These are phyloP conservation scores for Protonibea diacanthus DNA, from an alignment of 2,797 vertebrate species.

Conservation along the genomic window DNA sequence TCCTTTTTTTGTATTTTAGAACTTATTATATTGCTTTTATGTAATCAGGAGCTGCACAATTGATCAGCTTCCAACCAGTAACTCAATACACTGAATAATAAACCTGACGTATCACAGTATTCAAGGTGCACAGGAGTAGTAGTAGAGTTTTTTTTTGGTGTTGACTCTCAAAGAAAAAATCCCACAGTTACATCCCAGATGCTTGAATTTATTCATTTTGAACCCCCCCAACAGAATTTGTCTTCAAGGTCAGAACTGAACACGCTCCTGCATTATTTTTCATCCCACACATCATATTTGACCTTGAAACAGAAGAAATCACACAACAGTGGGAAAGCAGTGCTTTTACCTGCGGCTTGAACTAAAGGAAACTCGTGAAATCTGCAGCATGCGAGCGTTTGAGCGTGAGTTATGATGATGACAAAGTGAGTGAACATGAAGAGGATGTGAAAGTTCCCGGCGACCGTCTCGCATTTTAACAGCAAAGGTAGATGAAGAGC, in stretches of 20 bases:
- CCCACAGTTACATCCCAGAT: background rate
- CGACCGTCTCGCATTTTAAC: background rate
- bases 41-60: background rate
- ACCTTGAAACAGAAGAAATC: slow-evolving; percentile 1
- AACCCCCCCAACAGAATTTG: background rate
- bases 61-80: background rate
- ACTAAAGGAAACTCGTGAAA: background rate
- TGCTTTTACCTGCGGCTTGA: background rate
- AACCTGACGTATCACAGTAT: background rate
- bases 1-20: background rate
- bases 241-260: slow-evolving; percentile 36
- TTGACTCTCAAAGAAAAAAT: background rate
- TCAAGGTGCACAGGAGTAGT: background rate
- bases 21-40: background rate
- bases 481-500: background rate
- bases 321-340: background rate
- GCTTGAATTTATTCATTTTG: slow-evolving; percentile 3
- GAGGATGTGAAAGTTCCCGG: background rate
- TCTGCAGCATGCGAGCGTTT: background rate
- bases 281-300: background rate
- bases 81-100: background rate
- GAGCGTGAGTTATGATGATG: slow-evolving; percentile 22
- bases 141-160: background rate
- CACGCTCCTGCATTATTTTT: slow-evolving; percentile 8
- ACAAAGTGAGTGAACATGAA: slow-evolving; percentile 20